phyloP scores from a whole-genome alignment of 2,888 invertebrate genomes.

The Lithophane socia region DNA sequence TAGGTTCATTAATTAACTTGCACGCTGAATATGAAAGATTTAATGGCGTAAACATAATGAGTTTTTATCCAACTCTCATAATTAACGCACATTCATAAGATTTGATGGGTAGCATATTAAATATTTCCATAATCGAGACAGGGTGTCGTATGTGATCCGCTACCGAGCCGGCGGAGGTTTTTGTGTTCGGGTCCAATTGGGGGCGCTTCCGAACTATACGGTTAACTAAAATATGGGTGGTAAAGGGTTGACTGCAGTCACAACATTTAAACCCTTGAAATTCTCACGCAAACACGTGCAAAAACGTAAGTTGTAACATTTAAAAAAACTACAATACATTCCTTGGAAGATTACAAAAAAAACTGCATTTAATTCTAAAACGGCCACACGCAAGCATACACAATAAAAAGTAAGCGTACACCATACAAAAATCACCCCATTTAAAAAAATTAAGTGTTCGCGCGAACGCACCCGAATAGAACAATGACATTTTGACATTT shows the following conservation, averaged over 20 bases:
- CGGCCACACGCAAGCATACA: constrained; percentile 65
- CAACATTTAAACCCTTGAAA: constrained; percentile 36
- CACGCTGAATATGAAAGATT: no score
- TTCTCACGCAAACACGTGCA: constrained; percentile 67
- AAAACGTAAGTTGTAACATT: constrained; percentile 65
- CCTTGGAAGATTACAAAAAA: constrained; percentile 61
- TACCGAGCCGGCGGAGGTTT: no score
- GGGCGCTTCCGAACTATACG: no score
- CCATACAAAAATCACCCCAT: constrained; percentile 79
- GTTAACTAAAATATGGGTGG: constrained; percentile 34
- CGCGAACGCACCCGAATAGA: constrained; percentile 83
- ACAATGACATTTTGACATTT: constrained; percentile 78
- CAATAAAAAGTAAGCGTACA: constrained; percentile 50
- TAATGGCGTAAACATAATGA: no score
- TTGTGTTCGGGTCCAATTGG: no score
- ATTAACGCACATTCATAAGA: no score
- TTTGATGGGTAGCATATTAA: no score
- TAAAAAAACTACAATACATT: constrained; percentile 60
- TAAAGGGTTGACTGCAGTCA: constrained; percentile 47
- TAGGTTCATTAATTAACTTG: no score
- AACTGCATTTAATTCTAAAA: constrained; percentile 47
- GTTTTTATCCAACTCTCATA: no score
- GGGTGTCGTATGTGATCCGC: no score
- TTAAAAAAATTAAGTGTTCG: constrained; percentile 79
- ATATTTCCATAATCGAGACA: no score